Conservation (phyloP, 2,113 vertebrate genomes). For the Cisticola juncidis region DNA sequence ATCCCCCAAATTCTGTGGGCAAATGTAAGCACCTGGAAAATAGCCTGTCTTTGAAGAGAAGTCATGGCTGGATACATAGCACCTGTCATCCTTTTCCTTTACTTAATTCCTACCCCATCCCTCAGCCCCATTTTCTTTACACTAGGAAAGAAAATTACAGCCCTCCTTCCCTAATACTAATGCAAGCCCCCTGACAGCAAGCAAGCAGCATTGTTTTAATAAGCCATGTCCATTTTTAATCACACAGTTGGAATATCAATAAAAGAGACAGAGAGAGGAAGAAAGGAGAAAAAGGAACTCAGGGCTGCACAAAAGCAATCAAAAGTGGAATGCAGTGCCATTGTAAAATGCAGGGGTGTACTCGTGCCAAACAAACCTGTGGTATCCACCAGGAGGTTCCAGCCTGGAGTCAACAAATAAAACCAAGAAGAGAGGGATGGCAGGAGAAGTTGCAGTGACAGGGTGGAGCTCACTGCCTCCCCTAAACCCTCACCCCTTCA, state of each 20-base stretch:
- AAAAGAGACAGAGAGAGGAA: neutral
- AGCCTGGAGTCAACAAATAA: neutral
- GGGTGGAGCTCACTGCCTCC: neutral
- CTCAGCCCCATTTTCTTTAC: neutral
- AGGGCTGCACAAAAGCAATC: neutral
- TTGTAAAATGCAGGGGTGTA: neutral
- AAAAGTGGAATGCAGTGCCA: neutral
- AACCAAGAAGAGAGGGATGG: neutral
- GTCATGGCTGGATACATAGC: neutral
- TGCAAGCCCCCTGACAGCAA: neutral
- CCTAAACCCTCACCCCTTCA: neutral
- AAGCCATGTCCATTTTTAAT: neutral
- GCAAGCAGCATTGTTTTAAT: neutral
- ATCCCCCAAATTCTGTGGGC: neutral
- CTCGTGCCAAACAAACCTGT: neutral
- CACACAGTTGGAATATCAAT: neutral
- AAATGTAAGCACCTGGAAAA: constrained; percentile 1
- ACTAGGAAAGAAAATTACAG: neutral
- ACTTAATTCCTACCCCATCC: neutral
- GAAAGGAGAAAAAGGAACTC: neutral
- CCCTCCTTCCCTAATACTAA: neutral
- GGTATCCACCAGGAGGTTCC: neutral
- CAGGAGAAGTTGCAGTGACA: neutral
- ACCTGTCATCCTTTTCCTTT: constrained; percentile 5
- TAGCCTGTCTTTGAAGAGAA: constrained; percentile 16